A percentile compares a stretch with the other conserved stretches of the same genome.
These are phyloP conservation scores for Machimus rusticus DNA, from an alignment of 2,888 invertebrate species.

Conservation along the genomic window DNA sequence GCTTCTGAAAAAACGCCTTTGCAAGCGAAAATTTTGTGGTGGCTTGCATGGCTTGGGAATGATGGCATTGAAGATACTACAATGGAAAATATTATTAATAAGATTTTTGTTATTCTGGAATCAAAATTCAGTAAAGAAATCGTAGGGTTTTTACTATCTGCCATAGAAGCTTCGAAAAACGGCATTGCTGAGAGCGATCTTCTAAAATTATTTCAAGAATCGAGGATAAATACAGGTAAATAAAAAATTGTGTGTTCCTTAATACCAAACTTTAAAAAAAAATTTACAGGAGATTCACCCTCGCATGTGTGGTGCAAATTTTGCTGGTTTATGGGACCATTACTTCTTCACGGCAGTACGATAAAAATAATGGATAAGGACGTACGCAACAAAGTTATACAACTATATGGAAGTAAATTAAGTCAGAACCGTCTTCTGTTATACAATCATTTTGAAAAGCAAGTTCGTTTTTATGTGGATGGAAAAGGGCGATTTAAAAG, in stretches of 20 bases:
- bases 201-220: constrained; percentile 64
- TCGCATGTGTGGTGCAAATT: constrained; percentile 61
- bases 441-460: constrained; percentile 50
- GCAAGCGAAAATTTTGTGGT: constrained; percentile 66
- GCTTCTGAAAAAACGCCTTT: constrained; percentile 59
- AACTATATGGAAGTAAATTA: constrained; percentile 54
- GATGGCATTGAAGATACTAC: constrained; percentile 67
- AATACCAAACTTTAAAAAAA: background rate
- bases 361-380: constrained; percentile 60
- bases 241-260: background rate
- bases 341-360: constrained; percentile 59
- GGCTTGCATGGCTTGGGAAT: constrained; percentile 70
- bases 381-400: constrained; percentile 56
- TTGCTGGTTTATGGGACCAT: constrained; percentile 63
- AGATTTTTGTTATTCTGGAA: constrained; percentile 73
- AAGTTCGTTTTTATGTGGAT: constrained; percentile 48
- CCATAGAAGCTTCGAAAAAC: constrained; percentile 77
- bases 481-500: constrained; percentile 52
- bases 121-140: constrained; percentile 72
- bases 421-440: constrained; percentile 47
- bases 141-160: constrained; percentile 73
- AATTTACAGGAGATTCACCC: constrained; percentile 40
- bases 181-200: constrained; percentile 85
- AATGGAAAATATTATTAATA: constrained; percentile 68
- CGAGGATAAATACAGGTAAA: constrained; percentile 29